Evolutionary conservation across 2,888 invertebrate species (phyloP).

Genomic region (Stenodera caucasica): DNA sequence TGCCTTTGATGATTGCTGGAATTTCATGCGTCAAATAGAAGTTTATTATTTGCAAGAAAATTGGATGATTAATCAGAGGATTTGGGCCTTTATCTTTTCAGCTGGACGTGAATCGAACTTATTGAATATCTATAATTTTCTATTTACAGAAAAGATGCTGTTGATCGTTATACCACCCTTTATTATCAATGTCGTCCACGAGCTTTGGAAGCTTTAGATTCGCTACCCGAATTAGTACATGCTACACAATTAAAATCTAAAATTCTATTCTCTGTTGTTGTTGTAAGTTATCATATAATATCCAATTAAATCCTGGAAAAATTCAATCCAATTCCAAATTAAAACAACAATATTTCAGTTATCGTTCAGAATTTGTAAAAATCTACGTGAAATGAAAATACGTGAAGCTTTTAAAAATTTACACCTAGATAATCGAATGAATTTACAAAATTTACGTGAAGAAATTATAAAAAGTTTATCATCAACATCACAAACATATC

Average conservation of each 20-base stretch:
- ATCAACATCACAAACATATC: conserved; percentile 71
- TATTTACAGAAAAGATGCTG: conserved; percentile 63
- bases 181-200: conserved; percentile 85
- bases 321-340: not conserved
- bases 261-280: conserved; percentile 93
- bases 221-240: conserved; percentile 76
- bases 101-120: too few species aligned
- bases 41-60: too few species aligned
- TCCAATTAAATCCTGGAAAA: too few species aligned
- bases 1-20: too few species aligned
- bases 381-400: conserved; percentile 72
- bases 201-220: conserved; percentile 82
- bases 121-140: not conserved
- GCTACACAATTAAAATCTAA: conserved; percentile 91
- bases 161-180: conserved; percentile 80
- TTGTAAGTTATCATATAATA: conserved; percentile 75
- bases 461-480: conserved; percentile 62
- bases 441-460: conserved; percentile 61
- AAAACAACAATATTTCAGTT: conserved; percentile 57
- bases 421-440: conserved; percentile 50
- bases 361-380: conserved; percentile 72
- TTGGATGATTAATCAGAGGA: too few species aligned
- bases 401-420: conserved; percentile 66
- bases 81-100: too few species aligned
- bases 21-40: too few species aligned